Conservation (phyloP, 1,140 invertebrate species). For the Cydia strobilella region DNA sequence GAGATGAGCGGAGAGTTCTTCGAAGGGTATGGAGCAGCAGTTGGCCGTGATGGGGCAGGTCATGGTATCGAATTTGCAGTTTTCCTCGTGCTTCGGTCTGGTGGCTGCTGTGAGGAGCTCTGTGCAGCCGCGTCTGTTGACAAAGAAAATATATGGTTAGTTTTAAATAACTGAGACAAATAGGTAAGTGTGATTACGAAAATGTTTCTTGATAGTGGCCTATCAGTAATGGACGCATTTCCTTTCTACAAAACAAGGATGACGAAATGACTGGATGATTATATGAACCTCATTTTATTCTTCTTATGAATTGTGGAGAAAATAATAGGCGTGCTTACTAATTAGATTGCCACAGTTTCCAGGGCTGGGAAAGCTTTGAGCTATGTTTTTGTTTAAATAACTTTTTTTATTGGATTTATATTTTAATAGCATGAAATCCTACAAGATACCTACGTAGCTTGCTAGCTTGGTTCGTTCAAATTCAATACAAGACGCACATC, state of each 20-base stretch:
- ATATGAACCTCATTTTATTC: no score
- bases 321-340: no score
- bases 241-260: no score
- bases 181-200: neutral
- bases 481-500: neutral
- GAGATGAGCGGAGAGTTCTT: conserved; percentile 68
- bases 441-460: neutral
- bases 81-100: conserved; percentile 70
- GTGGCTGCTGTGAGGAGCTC: conserved; percentile 61
- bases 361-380: no score
- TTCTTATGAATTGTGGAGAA: no score
- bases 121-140: conserved; percentile 71
- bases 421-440: neutral
- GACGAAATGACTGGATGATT: no score
- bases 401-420: neutral
- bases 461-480: neutral
- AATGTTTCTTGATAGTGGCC: neutral
- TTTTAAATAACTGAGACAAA: neutral
- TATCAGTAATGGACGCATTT: no score
- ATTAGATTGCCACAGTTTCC: no score
- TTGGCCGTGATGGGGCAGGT: conserved; percentile 69
- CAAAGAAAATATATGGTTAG: conserved; percentile 38
- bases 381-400: no score
- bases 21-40: conserved; percentile 69
- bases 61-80: conserved; percentile 73